phyloP scores from a whole-genome alignment of 1,140 invertebrate species.

The Pentalonia nigronervosa region DNA sequence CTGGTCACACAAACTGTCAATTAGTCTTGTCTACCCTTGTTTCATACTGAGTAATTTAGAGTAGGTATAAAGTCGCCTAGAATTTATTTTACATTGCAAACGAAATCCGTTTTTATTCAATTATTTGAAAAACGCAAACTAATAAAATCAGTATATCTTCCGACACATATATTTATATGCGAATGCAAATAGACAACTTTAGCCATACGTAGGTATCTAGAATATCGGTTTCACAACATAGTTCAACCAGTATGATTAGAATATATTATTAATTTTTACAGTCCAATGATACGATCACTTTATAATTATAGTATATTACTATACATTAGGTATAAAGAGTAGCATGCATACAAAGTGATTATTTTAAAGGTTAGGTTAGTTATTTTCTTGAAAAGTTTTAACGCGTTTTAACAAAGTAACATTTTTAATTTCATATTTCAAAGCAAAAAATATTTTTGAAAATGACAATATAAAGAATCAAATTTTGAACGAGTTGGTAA shows the following conservation, averaged over 20 bases:
- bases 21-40: constrained; percentile 22
- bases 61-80: neutral
- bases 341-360: neutral
- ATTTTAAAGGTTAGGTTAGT: neutral
- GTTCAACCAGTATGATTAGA: neutral
- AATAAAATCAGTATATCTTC: neutral
- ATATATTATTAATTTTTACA: neutral
- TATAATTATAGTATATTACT: neutral
- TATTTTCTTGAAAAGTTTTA: neutral
- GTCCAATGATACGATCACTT: neutral
- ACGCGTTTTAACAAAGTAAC: no score
- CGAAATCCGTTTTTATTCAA: neutral
- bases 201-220: neutral
- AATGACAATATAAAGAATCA: no score
- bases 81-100: constrained; percentile 5
- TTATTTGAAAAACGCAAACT: neutral
- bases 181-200: neutral
- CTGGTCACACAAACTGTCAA: neutral
- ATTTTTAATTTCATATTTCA: no score
- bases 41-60: neutral
- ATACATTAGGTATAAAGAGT: neutral
- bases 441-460: no score
- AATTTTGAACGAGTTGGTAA: no score
- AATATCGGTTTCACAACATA: neutral
- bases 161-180: neutral